These are phyloP conservation scores for Drosophila rhopaloa DNA, from an alignment of 1,140 invertebrate genomes.

Conservation along the genomic window DNA sequence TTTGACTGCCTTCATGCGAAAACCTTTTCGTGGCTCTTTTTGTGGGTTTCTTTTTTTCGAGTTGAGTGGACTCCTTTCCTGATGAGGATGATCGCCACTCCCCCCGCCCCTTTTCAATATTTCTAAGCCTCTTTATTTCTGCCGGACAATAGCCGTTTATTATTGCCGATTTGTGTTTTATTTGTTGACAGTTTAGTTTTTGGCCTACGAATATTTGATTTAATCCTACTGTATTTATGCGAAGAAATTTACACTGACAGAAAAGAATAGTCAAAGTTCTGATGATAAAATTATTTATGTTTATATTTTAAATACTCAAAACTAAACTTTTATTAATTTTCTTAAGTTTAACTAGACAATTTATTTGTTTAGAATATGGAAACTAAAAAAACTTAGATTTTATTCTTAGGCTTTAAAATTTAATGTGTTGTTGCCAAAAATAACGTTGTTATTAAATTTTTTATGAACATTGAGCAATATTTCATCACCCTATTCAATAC, in stretches of 20 bases:
- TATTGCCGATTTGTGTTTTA: slow-evolving; percentile 78
- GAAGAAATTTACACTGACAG: slow-evolving; percentile 33
- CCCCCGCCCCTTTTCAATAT: not conserved
- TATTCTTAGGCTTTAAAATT: too few relatives aligned
- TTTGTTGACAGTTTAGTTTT: slow-evolving; percentile 82
- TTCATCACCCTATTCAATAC: not conserved
- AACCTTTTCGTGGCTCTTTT: slow-evolving; percentile 47
- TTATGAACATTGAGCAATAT: too few relatives aligned
- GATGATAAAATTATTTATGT: too few relatives aligned
- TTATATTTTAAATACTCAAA: too few relatives aligned
- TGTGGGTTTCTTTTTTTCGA: slow-evolving; percentile 16
- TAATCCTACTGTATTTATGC: slow-evolving; percentile 47
- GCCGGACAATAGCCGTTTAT: slow-evolving; percentile 65
- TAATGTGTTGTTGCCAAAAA: too few relatives aligned
- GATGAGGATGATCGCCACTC: slow-evolving; percentile 29
- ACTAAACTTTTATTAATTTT: too few relatives aligned
- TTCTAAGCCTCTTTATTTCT: slow-evolving; percentile 30
- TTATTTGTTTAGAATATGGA: too few relatives aligned
- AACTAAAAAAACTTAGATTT: too few relatives aligned
- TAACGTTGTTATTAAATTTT: not conserved
- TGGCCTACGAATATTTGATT: slow-evolving; percentile 65
- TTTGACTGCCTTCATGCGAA: slow-evolving; percentile 58
- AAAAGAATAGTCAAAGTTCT: not conserved
- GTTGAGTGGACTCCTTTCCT: slow-evolving; percentile 21
- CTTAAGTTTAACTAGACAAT: too few relatives aligned